A percentile compares a stretch with the other conserved stretches of the same genome.
phyloP scores from a whole-genome alignment of 2,888 invertebrate species.

The Lymantria monacha region DNA sequence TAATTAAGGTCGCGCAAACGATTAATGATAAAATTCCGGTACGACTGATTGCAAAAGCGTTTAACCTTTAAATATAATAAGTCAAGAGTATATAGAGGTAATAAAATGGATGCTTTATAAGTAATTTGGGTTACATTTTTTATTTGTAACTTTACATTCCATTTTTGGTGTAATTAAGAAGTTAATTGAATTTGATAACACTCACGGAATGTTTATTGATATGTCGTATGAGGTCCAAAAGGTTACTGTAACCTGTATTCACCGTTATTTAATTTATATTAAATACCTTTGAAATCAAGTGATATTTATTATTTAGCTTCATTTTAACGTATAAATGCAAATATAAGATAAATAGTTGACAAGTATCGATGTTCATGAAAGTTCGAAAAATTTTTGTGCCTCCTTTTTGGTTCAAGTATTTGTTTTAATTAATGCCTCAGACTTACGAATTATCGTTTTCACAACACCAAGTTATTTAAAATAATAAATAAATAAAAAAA shows the following conservation, averaged over 20 bases:
- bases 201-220: background rate
- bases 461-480: no score
- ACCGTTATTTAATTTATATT: background rate
- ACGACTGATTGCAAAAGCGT: conserved; percentile 13
- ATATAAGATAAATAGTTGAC: background rate
- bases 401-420: no score
- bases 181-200: background rate
- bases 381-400: no score
- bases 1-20: conserved; percentile 25
- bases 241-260: background rate
- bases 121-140: background rate
- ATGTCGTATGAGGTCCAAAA: background rate
- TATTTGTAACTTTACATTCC: background rate
- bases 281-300: background rate
- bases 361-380: background rate
- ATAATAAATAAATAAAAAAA: no score
- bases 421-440: no score
- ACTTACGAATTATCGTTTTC: no score
- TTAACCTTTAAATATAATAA: conserved; percentile 19
- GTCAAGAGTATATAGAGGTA: conserved; percentile 6
- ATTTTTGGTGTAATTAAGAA: background rate
- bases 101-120: conserved; percentile 5
- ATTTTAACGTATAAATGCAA: background rate
- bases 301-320: background rate
- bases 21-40: conserved; percentile 29